Evolutionary conservation across 2,113 vertebrate genomes (phyloP).

Genomic region (Pogonocichla stellata): DNA sequence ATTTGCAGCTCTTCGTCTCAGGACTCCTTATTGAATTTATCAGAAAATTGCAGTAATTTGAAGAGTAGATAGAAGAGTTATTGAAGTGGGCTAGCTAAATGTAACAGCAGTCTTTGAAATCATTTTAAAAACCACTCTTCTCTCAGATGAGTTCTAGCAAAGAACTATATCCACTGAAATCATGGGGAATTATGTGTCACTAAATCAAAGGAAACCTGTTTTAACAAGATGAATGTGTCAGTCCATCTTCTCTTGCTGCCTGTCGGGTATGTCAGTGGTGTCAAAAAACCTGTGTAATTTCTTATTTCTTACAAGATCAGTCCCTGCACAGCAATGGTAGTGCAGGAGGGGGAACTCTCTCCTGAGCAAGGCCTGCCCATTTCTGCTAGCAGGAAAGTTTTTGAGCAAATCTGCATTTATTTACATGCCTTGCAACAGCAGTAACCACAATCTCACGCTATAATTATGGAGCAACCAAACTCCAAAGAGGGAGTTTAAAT

Average conservation of each 20-base stretch:
- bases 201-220: neutral
- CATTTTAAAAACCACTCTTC: neutral
- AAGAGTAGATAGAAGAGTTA: neutral
- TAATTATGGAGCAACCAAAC: neutral
- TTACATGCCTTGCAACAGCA: neutral
- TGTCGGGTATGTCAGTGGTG: accelerated
- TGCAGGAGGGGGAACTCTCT: neutral
- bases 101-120: neutral
- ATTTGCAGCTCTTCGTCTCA: neutral
- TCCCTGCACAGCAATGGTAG: neutral
- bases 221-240: neutral
- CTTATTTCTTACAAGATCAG: neutral
- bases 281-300: neutral
- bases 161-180: neutral
- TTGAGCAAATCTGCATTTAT: neutral
- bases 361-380: neutral
- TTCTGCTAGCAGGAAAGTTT: neutral
- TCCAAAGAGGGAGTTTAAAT: neutral
- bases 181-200: neutral
- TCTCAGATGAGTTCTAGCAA: neutral
- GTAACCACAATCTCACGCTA: neutral
- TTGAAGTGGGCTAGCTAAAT: neutral
- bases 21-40: neutral
- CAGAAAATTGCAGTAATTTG: neutral
- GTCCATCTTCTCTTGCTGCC: neutral